Evolutionary conservation across 1,140 invertebrate species (phyloP).

Genomic region (Philopotamus ludificatus): DNA sequence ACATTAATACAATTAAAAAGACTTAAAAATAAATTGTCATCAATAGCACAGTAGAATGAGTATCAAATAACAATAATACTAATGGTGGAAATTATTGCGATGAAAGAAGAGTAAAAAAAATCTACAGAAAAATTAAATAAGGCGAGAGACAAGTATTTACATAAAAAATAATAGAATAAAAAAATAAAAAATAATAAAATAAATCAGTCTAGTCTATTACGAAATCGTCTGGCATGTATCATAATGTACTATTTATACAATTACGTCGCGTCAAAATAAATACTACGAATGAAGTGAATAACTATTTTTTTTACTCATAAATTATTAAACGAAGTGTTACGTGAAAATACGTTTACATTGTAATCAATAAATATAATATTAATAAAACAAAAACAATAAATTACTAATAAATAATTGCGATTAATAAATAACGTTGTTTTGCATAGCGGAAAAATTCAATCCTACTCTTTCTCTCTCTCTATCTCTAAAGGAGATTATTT

Average conservation of each 20-base stretch:
- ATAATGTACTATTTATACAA: conserved; percentile 29
- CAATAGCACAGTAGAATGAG: conserved; percentile 15
- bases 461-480: no score
- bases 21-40: conserved; percentile 34
- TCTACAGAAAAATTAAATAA: neutral
- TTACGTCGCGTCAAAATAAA: conserved; percentile 28
- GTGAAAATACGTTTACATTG: conserved; percentile 25
- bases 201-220: conserved; percentile 37
- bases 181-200: conserved; percentile 23
- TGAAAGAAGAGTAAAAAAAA: neutral
- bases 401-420: conserved; percentile 38
- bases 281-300: conserved; percentile 41
- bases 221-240: conserved; percentile 16
- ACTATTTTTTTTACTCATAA: conserved; percentile 22
- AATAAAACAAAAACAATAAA: conserved; percentile 38
- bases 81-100: no score
- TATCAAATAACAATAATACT: conserved; percentile 19
- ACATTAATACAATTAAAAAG: conserved; percentile 31
- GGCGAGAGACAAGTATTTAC: conserved; percentile 30
- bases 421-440: conserved; percentile 38
- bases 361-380: conserved; percentile 27
- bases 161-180: conserved; percentile 28
- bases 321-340: conserved; percentile 8
- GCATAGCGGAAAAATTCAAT: neutral
- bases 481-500: neutral